Conservation (phyloP, 2,797 vertebrate species). For the Caiman crocodilus region DNA sequence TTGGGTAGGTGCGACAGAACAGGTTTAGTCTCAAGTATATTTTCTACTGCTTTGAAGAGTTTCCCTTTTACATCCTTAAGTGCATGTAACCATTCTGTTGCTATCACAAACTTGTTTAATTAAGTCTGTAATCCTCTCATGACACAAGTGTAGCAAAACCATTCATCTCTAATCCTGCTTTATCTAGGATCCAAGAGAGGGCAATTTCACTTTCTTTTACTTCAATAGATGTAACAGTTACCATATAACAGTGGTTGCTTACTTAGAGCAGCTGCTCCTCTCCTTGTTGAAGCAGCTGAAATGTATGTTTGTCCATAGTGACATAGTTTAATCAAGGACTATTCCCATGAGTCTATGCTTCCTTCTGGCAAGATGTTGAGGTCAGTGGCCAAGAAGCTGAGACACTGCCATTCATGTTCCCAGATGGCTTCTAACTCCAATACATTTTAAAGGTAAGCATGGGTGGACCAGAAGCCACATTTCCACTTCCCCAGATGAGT, state of each 20-base stretch:
- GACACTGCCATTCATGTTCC: background rate
- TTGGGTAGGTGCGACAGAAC: background rate
- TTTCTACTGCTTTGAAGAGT: background rate
- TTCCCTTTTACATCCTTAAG: background rate
- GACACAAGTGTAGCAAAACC: no score
- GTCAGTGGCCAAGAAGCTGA: background rate
- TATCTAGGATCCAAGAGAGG: no score
- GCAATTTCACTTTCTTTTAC: no score
- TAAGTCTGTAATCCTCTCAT: no score
- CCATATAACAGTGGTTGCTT: no score
- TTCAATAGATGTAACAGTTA: no score
- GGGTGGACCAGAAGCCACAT: background rate
- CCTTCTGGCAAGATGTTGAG: background rate
- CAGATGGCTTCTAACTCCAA: background rate
- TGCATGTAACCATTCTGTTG: no score
- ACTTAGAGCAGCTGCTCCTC: no score
- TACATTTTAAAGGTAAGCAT: slow-evolving; percentile 24
- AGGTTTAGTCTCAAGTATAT: background rate
- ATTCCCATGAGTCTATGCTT: background rate
- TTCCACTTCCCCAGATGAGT: background rate
- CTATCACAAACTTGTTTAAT: no score
- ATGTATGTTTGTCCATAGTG: background rate
- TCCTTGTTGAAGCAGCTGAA: no score
- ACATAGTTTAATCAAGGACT: background rate
- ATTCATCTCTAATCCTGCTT: no score